These are phyloP conservation scores for Coboldia fuscipes DNA, from an alignment of 1,140 invertebrate species.

Conservation along the genomic window DNA sequence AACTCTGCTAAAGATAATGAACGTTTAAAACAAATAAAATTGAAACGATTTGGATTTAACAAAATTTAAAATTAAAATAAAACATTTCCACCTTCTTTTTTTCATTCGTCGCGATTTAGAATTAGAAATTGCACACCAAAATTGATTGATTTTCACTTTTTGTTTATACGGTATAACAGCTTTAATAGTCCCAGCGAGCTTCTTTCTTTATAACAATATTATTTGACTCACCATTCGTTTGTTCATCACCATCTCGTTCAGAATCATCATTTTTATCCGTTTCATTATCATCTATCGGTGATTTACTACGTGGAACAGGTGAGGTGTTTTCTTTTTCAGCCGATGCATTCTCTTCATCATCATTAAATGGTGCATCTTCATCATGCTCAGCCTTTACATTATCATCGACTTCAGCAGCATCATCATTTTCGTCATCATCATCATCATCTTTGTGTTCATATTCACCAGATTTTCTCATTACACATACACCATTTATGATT, in stretches of 20 bases:
- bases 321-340: not conserved
- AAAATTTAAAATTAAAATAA: too few species aligned
- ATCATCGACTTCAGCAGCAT: slow-evolving; percentile 24
- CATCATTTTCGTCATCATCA: slow-evolving; percentile 29
- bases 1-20: too few species aligned
- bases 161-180: not conserved
- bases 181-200: slow-evolving; percentile 1
- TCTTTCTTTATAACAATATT: not conserved
- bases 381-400: slow-evolving; percentile 22
- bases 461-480: slow-evolving; percentile 37
- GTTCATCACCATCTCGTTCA: slow-evolving; percentile 3
- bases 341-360: not conserved
- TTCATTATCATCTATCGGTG: slow-evolving; percentile 2
- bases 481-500: slow-evolving; percentile 80
- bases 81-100: not conserved
- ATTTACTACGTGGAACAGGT: too few species aligned
- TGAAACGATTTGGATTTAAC: too few species aligned
- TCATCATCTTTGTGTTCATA: slow-evolving; percentile 7
- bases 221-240: not conserved
- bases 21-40: too few species aligned
- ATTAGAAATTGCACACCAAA: not conserved
- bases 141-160: not conserved
- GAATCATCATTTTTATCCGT: slow-evolving; percentile 8
- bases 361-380: slow-evolving; percentile 21
- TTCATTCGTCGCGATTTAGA: not conserved